Evolutionary conservation across 2,888 invertebrate species (phyloP).

Genomic region (Callinectes sapidus): DNA sequence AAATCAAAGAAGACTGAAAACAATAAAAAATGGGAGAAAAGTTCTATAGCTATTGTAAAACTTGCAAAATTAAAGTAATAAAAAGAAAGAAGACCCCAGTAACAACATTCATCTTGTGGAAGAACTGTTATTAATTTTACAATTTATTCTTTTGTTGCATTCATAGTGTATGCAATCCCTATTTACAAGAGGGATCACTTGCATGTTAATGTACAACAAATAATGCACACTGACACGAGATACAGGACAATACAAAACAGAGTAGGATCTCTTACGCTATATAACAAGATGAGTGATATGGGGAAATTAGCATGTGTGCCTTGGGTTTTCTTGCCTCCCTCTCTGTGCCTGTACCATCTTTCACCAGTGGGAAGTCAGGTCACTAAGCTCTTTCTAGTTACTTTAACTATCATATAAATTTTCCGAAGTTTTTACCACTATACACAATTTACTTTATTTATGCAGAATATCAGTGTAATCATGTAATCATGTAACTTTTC

Average conservation of each 20-base stretch:
- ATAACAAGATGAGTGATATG: slow-evolving; percentile 38
- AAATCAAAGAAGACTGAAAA: neutral
- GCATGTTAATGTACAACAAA: neutral
- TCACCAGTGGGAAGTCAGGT: neutral
- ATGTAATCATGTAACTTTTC: neutral
- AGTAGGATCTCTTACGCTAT: slow-evolving; percentile 3
- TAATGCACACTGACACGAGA: neutral
- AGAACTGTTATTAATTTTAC: slow-evolving; percentile 6
- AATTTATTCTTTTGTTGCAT: neutral
- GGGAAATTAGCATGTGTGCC: neutral
- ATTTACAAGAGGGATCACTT: neutral
- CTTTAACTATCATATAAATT: neutral
- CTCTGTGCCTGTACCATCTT: neutral
- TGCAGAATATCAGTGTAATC: neutral
- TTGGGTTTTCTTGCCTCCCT: neutral
- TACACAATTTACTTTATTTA: neutral
- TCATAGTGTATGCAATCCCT: neutral
- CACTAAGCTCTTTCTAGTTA: neutral
- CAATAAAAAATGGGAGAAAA: neutral
- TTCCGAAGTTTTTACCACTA: neutral
- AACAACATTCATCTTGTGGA: slow-evolving; percentile 16
- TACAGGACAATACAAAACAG: neutral
- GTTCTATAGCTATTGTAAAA: neutral
- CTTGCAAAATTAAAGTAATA: neutral
- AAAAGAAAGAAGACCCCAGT: neutral